phyloP scores from a whole-genome alignment of 1,140 invertebrate genomes.

The Palaemon carinicauda region DNA sequence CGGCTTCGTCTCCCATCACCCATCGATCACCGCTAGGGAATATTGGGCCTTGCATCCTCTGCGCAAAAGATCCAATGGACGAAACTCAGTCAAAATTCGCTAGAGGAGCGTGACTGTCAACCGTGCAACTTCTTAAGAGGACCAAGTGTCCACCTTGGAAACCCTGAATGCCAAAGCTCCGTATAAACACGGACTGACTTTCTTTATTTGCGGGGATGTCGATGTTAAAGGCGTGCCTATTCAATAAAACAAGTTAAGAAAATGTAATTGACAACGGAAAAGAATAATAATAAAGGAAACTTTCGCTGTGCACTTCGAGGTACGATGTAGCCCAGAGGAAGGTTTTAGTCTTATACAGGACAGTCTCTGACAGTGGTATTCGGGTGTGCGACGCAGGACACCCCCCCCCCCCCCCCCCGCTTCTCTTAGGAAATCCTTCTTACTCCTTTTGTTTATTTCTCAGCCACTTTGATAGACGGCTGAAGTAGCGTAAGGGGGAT shows the following conservation, averaged over 20 bases:
- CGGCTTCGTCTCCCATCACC: not conserved
- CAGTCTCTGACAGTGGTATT: too few relatives aligned
- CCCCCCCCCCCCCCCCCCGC: not conserved
- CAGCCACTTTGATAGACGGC: constrained; percentile 51
- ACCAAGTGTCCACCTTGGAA: constrained; percentile 21
- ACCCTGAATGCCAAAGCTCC: constrained; percentile 11
- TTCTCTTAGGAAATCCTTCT: constrained; percentile 32
- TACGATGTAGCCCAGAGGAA: too few relatives aligned
- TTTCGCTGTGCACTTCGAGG: too few relatives aligned
- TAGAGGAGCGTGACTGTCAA: constrained; percentile 37
- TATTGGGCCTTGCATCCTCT: not conserved
- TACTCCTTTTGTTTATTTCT: constrained; percentile 48
- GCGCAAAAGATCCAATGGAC: not conserved
- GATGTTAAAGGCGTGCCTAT: too few relatives aligned
- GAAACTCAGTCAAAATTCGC: constrained; percentile 2
- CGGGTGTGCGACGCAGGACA: not conserved
- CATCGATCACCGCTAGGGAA: constrained; percentile 26
- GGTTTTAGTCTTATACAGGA: too few relatives aligned
- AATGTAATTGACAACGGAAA: too few relatives aligned
- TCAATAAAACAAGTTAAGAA: too few relatives aligned
- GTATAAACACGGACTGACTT: not conserved
- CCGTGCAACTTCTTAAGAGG: constrained; percentile 41
- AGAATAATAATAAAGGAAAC: too few relatives aligned
- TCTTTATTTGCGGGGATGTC: not conserved
- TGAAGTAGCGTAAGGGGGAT: constrained; percentile 23